Evolutionary conservation across 2,113 vertebrate genomes (phyloP).

Genomic region (Calyptommatus sinebrachiatus): DNA sequence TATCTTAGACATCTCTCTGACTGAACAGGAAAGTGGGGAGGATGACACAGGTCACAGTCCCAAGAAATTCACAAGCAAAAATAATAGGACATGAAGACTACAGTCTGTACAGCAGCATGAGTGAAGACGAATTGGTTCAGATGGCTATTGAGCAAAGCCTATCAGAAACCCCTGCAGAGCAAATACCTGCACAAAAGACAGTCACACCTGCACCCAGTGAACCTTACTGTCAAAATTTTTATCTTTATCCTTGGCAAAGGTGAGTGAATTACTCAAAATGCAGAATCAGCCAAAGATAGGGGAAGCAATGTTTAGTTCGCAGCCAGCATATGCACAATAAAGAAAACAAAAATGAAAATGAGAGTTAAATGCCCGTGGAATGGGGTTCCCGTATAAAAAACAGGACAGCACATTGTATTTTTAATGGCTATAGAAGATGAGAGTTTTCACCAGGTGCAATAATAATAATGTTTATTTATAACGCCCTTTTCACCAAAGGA

Average conservation of each 20-base stretch:
- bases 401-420: too few relatives aligned
- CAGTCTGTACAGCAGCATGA: constrained; percentile 85
- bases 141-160: constrained; percentile 91
- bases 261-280: constrained; percentile 38
- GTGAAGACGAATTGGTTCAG: constrained; percentile 88
- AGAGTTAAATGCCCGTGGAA: background rate
- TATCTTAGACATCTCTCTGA: constrained; percentile 9
- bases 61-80: constrained; percentile 52
- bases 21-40: constrained; percentile 36
- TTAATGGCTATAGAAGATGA: too few relatives aligned
- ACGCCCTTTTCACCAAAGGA: too few relatives aligned
- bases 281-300: too few relatives aligned
- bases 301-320: too few relatives aligned
- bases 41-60: constrained; percentile 57
- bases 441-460: too few relatives aligned
- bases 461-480: too few relatives aligned
- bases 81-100: constrained; percentile 80
- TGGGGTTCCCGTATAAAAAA: background rate
- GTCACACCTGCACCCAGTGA: background rate
- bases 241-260: constrained; percentile 72
- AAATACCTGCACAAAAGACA: constrained; percentile 46
- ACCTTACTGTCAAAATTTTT: constrained; percentile 46
- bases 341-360: background rate
- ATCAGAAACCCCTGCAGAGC: constrained; percentile 56
- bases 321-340: too few relatives aligned